Conservation (phyloP, 2,888 invertebrate genomes). For the Drosophila leonis region DNA sequence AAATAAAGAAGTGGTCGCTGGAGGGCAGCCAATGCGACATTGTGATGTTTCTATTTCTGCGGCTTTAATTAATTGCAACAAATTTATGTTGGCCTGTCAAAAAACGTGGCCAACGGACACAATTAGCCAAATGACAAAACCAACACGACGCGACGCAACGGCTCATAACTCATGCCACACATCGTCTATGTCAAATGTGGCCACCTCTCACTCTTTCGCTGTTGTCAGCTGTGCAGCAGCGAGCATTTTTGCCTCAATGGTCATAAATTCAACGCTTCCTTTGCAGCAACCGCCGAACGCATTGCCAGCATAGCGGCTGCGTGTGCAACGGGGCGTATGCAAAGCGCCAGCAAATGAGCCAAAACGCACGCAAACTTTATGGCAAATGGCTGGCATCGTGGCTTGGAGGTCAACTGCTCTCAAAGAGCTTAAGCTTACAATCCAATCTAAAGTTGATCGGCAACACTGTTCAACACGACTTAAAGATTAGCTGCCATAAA, state of each 20-base stretch:
- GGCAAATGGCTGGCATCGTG: conserved; percentile 10
- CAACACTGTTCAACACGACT: conserved; percentile 32
- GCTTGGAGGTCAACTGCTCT: conserved; percentile 2
- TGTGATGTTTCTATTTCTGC: conserved; percentile 68
- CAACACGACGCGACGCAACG: conserved; percentile 54
- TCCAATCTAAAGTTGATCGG: conserved; percentile 29
- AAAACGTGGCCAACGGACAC: conserved; percentile 72
- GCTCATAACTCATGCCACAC: conserved; percentile 65
- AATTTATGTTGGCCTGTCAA: conserved; percentile 68
- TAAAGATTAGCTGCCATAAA: too few relatives aligned
- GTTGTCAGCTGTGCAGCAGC: conserved; percentile 19
- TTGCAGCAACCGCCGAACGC: conserved; percentile 43
- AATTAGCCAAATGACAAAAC: conserved; percentile 78
- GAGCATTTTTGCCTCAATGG: conserved; percentile 32
- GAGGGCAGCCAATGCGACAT: conserved; percentile 41
- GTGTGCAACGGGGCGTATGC: conserved; percentile 49
- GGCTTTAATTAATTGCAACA: conserved; percentile 76
- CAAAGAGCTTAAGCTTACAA: conserved; percentile 4
- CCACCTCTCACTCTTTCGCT: conserved; percentile 21
- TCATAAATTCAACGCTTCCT: conserved; percentile 47
- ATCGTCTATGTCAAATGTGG: conserved; percentile 41
- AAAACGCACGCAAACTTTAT: conserved; percentile 34
- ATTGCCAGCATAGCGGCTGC: conserved; percentile 19
- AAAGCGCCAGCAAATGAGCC: conserved; percentile 46
- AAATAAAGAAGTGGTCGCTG: conserved; percentile 27